Conservation (phyloP, 37 sponge, comb jelly and placozoan species). For the Ephydatia muelleri region DNA sequence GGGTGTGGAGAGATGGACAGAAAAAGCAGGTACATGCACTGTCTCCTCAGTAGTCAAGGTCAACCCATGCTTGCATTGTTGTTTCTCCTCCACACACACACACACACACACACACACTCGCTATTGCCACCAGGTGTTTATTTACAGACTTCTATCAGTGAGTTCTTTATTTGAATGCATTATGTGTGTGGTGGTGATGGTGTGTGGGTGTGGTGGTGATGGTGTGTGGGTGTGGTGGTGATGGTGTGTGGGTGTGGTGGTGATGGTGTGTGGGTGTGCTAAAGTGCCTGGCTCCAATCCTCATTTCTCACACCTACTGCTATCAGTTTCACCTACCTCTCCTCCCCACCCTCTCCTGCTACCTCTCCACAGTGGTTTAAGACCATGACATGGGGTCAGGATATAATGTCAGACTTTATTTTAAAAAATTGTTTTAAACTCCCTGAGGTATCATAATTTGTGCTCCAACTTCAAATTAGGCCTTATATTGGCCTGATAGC, state of each 20-base stretch:
- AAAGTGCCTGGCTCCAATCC: no score
- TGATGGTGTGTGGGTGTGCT: no score
- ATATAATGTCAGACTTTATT: no score
- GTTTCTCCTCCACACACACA: background rate
- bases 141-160: constrained; percentile 87
- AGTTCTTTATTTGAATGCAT: constrained; percentile 21
- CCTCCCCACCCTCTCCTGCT: no score
- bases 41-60: no score
- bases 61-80: background rate
- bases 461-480: no score
- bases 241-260: constrained; percentile 1
- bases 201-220: background rate
- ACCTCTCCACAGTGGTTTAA: no score
- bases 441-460: no score
- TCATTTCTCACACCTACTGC: no score
- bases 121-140: constrained; percentile 65
- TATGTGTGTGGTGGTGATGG: background rate
- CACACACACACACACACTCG: background rate
- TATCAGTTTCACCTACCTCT: background rate
- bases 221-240: background rate
- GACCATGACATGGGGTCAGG: no score
- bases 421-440: no score
- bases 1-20: constrained; percentile 98
- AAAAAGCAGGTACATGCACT: constrained; percentile 80
- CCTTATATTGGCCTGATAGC: no score